Conservation (phyloP, 2,113 vertebrate species). For the Calyptommatus sinebrachiatus region DNA sequence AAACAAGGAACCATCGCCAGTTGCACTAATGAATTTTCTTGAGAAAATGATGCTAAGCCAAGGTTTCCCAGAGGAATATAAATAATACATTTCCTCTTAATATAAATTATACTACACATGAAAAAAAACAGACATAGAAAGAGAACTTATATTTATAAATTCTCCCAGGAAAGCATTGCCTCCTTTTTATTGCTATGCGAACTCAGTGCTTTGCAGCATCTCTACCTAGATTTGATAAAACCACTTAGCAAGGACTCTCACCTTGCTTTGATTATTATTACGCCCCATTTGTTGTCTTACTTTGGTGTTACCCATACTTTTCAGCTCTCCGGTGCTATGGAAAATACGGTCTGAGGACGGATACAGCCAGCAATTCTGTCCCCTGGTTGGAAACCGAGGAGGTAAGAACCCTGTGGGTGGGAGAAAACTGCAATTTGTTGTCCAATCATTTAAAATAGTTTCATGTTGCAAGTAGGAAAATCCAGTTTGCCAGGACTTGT, state of each 20-base stretch:
- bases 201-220: background rate
- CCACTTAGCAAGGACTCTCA: conserved; percentile 12
- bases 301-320: conserved; percentile 68
- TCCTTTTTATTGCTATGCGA: background rate
- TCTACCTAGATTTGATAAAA: conserved; percentile 20
- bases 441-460: conserved; percentile 18
- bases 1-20: conserved; percentile 67
- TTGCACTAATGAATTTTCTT: conserved; percentile 68
- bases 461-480: background rate
- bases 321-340: conserved; percentile 62
- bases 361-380: conserved; percentile 39
- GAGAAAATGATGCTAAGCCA: conserved; percentile 77
- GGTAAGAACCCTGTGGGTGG: conserved; percentile 62
- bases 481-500: conserved; percentile 43
- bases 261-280: conserved; percentile 44
- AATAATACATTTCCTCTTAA: conserved; percentile 69
- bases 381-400: conserved; percentile 48
- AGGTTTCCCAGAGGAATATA: conserved; percentile 75
- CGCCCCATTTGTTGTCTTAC: conserved; percentile 40
- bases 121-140: conserved; percentile 47
- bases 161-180: conserved; percentile 21
- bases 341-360: conserved; percentile 47
- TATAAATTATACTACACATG: conserved; percentile 69
- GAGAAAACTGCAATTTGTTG: background rate
- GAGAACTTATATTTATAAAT: conserved; percentile 41